Percentiles rank a stretch among this genome's conserved stretches.
phyloP scores from a whole-genome alignment of 1,140 invertebrate species.

The Theocolax elegans region DNA sequence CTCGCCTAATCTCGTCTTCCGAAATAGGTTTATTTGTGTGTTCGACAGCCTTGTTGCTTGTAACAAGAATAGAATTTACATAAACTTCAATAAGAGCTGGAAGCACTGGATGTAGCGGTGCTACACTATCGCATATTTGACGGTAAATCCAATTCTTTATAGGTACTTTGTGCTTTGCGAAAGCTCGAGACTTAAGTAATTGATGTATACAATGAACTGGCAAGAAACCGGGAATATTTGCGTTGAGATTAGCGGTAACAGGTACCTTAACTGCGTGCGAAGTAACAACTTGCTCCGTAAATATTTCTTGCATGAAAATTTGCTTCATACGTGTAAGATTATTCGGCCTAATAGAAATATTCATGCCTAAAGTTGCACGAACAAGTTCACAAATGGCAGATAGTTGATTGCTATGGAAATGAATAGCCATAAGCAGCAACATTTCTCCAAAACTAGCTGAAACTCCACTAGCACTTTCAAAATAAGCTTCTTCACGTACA shows the following conservation, averaged over 20 bases:
- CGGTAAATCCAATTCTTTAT: slow-evolving; percentile 96
- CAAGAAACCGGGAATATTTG: slow-evolving; percentile 89
- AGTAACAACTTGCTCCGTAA: slow-evolving; percentile 97
- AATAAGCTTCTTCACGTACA: slow-evolving; percentile 88
- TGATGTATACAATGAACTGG: slow-evolving; percentile 98
- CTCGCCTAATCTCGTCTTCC: slow-evolving; percentile 87
- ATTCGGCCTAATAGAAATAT: slow-evolving; percentile 90
- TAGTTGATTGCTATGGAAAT: slow-evolving; percentile 95
- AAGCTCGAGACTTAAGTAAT: slow-evolving; percentile 92
- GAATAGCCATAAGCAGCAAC: slow-evolving; percentile 94
- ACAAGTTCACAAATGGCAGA: slow-evolving; percentile 93
- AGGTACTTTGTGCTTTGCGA: slow-evolving; percentile 94
- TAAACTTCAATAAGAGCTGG: slow-evolving; percentile 95
- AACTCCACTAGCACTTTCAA: slow-evolving; percentile 81
- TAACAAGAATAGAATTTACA: slow-evolving; percentile 91
- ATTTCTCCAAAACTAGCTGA: slow-evolving; percentile 95
- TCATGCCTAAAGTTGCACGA: slow-evolving; percentile 94
- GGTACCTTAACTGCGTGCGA: slow-evolving; percentile 95
- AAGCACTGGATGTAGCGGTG: slow-evolving; percentile 92
- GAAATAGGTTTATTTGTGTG: slow-evolving; percentile 92
- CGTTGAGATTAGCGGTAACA: slow-evolving; percentile 90
- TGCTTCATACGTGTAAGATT: slow-evolving; percentile 92
- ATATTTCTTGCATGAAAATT: slow-evolving; percentile 97
- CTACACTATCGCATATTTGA: slow-evolving; percentile 87
- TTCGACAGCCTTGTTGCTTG: slow-evolving; percentile 77